Evolutionary conservation across 2,888 invertebrate species (phyloP).

Genomic region (Geotrupes spiniger): DNA sequence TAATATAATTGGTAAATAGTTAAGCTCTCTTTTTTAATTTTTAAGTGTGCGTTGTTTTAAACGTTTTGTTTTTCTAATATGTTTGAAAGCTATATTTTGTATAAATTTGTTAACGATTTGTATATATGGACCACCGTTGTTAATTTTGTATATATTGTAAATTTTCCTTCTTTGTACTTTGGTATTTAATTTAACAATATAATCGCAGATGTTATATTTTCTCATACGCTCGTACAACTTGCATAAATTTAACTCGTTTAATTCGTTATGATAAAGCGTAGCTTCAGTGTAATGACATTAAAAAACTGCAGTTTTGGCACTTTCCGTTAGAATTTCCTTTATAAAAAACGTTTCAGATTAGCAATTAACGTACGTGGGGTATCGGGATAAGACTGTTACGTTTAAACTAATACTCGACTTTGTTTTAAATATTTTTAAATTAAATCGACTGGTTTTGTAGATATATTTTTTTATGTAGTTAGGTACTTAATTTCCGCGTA

Average conservation of each 20-base stretch:
- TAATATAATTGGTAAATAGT: conserved; percentile 25
- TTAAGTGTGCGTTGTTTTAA: conserved; percentile 19
- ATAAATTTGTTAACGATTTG: conserved; percentile 37
- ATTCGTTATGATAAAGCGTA: too few species aligned
- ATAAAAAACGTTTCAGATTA: too few species aligned
- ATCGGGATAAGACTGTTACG: too few species aligned
- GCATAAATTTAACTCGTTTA: too few species aligned
- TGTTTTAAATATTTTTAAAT: conserved; percentile 13
- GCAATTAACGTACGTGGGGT: too few species aligned
- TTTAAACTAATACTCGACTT: too few species aligned
- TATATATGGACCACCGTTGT: conserved; percentile 34
- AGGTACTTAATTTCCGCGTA: conserved; percentile 28
- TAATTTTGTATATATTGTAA: conserved; percentile 24
- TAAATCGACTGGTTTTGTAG: conserved; percentile 21
- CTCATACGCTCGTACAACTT: too few species aligned
- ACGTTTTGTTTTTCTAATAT: conserved; percentile 18
- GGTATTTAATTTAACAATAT: too few species aligned
- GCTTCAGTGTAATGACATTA: too few species aligned
- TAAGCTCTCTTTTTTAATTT: conserved; percentile 21
- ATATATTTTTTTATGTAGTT: conserved; percentile 23
- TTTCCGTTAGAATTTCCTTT: too few species aligned
- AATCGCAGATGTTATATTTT: too few species aligned
- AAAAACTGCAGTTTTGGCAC: too few species aligned
- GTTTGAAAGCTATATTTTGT: conserved; percentile 34
- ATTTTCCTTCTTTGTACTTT: conserved; percentile 13